Base-by-base conservation (phyloP, 2,797 vertebrate genomes). In the Amphiprion clarkii region DNA sequence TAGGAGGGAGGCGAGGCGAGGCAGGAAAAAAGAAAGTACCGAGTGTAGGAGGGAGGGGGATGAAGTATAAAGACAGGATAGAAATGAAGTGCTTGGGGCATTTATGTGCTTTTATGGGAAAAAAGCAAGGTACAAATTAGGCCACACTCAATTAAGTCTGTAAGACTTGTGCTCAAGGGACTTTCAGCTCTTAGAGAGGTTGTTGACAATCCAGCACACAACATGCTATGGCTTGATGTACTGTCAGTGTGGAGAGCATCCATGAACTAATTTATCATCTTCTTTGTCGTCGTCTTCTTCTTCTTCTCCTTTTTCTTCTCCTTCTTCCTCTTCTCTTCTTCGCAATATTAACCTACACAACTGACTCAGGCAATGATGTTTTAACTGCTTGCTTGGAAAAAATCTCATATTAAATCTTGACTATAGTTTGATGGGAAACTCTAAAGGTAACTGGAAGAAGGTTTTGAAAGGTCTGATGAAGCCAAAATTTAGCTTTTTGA, bases 141-240 rank as follows among this genome's bases (percentile, higher is more conserved):
- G 93, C 87, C 90, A 93, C 86, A 88, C 88, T 93, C 93, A 92
- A 92, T 93, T 94, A 91, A 90, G 90, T 90, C 85, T 89, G 83
- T 81, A 83, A 92, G 85, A 88, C 84, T 77, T 70, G 64, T 66
- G 89, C 92, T 94, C 83, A 67, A 67, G 91, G 93, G 92, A 92
- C 84, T 92, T 91, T 88, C 61, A 89, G 93, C 92, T 93, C 79
- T 92, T 86, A 88, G 85, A 72, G 82, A 72, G 86, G 77, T 69
- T 89, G 78, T 91, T 89, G 88, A 88, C 86, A 88, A 90, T 83
- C 74, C 89, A 73, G 83, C 52, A 31, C 61, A 79, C 76, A 79
- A 68, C 79, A 83, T 72, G 61, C 84, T 76, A 86, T 78, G 72
- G 67, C 84, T 82, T 89, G 72, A 91, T 90, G 88, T 84, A 76